These are phyloP conservation scores for Tipula vernalis DNA, from an alignment of 2,888 invertebrate species.

Conservation along the genomic window DNA sequence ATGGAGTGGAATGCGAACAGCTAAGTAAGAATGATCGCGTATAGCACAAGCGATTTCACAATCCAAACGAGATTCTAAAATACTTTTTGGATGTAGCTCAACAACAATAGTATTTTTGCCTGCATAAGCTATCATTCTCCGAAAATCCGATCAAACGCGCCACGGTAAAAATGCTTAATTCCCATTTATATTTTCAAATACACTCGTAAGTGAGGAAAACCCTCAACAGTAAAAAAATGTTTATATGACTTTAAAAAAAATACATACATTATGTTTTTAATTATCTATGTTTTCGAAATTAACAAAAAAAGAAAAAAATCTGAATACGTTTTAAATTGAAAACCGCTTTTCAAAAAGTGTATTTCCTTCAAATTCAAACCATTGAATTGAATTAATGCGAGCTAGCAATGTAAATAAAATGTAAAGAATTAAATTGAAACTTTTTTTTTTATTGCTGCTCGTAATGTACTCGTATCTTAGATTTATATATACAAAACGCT, in stretches of 20 bases:
- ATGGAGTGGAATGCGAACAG: no score
- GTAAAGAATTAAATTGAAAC: not conserved
- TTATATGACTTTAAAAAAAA: not conserved
- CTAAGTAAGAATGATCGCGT: no score
- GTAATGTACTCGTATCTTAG: not conserved
- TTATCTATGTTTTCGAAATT: not conserved
- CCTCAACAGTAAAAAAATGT: not conserved
- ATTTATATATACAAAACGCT: not conserved
- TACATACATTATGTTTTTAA: not conserved
- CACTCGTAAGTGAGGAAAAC: not conserved
- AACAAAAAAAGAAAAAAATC: not conserved
- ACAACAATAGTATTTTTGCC: no score
- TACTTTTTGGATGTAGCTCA: no score
- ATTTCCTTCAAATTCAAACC: not conserved
- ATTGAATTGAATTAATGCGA: not conserved
- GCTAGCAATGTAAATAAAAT: not conserved
- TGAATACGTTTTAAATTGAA: not conserved
- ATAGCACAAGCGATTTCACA: no score
- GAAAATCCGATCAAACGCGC: not conserved
- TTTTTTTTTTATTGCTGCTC: not conserved
- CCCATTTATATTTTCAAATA: not conserved
- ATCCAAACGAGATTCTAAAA: no score
- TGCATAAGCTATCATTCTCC: not conserved
- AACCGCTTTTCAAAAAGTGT: not conserved
- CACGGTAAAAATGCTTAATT: not conserved